These are phyloP conservation scores for Wiebesia pumilae DNA, from an alignment of 1,140 invertebrate species.

Conservation along the genomic window DNA sequence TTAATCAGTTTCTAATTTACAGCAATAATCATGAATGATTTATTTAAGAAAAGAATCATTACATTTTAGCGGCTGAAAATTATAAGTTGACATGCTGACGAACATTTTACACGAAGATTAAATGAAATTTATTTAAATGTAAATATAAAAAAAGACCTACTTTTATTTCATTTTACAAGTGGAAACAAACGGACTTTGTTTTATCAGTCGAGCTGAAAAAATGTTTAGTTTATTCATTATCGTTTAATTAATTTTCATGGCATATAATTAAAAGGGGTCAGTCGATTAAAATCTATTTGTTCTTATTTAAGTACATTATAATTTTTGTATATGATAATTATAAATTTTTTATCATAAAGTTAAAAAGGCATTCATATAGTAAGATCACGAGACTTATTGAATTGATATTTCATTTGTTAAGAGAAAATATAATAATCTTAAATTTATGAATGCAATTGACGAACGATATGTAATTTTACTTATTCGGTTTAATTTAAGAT, in stretches of 20 bases:
- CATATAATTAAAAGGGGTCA: too few relatives aligned
- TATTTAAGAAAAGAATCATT: too few relatives aligned
- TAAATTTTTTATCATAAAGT: background rate
- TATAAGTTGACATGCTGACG: too few relatives aligned
- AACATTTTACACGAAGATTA: too few relatives aligned
- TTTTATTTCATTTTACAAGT: too few relatives aligned
- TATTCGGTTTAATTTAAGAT: background rate
- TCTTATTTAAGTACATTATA: background rate
- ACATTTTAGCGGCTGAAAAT: too few relatives aligned
- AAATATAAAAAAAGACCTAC: too few relatives aligned
- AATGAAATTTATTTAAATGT: too few relatives aligned
- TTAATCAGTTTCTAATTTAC: background rate
- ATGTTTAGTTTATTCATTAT: background rate
- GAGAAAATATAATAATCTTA: background rate
- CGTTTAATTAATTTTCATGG: background rate
- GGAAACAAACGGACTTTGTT: background rate
- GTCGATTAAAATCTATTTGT: background rate
- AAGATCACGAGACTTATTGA: background rate
- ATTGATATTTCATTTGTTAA: background rate
- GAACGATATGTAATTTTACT: slow-evolving; percentile 17
- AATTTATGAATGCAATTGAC: slow-evolving; percentile 5
- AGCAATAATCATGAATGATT: too few relatives aligned
- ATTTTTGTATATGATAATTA: background rate
- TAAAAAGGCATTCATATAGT: background rate
- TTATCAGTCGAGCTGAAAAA: background rate